phyloP scores from a whole-genome alignment of 2,797 vertebrate genomes.

The Rousettus madagascariensis region DNA sequence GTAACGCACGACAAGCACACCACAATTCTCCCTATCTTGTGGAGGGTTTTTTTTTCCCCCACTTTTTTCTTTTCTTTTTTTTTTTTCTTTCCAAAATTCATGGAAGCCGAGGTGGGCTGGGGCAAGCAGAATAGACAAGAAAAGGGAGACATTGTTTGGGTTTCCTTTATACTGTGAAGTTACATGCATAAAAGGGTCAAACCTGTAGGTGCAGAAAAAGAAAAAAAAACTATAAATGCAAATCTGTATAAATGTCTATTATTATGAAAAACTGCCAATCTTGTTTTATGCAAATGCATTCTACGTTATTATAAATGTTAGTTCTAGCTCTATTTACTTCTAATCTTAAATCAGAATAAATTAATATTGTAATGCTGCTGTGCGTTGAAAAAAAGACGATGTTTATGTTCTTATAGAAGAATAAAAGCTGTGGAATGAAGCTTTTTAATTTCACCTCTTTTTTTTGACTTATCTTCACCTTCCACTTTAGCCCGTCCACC shows the following conservation, averaged over 20 bases:
- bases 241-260: constrained; percentile 91
- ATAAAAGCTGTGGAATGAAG: constrained; percentile 88
- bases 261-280: constrained; percentile 87
- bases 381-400: constrained; percentile 86
- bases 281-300: constrained; percentile 88
- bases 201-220: constrained; percentile 81
- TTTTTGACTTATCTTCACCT: constrained; percentile 87
- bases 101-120: constrained; percentile 78
- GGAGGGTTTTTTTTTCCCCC: constrained; percentile 24
- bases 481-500: constrained; percentile 86
- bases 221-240: constrained; percentile 86
- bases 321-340: constrained; percentile 86
- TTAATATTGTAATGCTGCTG: constrained; percentile 91
- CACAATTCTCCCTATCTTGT: constrained; percentile 75
- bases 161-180: constrained; percentile 90
- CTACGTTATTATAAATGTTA: constrained; percentile 89
- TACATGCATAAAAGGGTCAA: constrained; percentile 85
- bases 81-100: constrained; percentile 80
- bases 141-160: constrained; percentile 78
- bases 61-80: background rate
- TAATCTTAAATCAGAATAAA: constrained; percentile 87
- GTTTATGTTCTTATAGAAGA: constrained; percentile 90
- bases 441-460: constrained; percentile 87
- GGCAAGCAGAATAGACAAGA: constrained; percentile 79
- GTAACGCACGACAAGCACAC: constrained; percentile 87